phyloP scores from a whole-genome alignment of 2,797 vertebrate species.

The Hemitrygon akajei region DNA sequence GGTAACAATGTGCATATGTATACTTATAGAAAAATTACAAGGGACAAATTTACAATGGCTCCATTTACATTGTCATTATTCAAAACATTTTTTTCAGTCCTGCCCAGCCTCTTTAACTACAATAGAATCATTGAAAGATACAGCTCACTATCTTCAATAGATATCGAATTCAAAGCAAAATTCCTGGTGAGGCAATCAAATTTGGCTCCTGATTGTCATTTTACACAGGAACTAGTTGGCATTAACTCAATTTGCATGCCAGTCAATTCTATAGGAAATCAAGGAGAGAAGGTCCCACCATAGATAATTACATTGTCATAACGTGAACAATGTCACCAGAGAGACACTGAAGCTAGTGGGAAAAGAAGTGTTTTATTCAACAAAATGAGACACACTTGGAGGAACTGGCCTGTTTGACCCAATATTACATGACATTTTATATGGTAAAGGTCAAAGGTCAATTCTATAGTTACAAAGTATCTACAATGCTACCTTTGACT shows the following conservation, averaged over 20 bases:
- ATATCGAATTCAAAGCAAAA: not conserved
- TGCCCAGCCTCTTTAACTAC: not conserved
- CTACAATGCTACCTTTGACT: too few species aligned
- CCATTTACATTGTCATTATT: not conserved
- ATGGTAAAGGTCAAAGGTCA: too few species aligned
- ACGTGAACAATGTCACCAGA: too few species aligned
- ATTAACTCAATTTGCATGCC: not conserved
- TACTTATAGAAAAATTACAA: not conserved
- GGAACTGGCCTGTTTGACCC: too few species aligned
- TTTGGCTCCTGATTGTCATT: not conserved
- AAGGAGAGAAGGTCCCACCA: not conserved
- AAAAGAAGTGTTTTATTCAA: too few species aligned
- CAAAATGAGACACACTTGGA: too few species aligned
- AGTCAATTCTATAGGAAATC: not conserved
- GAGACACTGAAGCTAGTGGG: too few species aligned
- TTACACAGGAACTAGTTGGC: not conserved
- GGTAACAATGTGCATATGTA: not conserved
- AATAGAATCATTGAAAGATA: not conserved
- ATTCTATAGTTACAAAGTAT: too few species aligned
- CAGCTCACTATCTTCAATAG: not conserved
- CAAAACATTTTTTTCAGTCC: constrained; percentile 2
- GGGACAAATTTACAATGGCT: not conserved
- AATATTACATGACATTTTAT: too few species aligned
- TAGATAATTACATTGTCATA: not conserved
- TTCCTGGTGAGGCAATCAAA: not conserved